Percentiles rank a stretch among this genome's conserved stretches.
These are phyloP conservation scores for Philhelius pedissequus DNA, from an alignment of 2,888 invertebrate species.

Conservation along the genomic window DNA sequence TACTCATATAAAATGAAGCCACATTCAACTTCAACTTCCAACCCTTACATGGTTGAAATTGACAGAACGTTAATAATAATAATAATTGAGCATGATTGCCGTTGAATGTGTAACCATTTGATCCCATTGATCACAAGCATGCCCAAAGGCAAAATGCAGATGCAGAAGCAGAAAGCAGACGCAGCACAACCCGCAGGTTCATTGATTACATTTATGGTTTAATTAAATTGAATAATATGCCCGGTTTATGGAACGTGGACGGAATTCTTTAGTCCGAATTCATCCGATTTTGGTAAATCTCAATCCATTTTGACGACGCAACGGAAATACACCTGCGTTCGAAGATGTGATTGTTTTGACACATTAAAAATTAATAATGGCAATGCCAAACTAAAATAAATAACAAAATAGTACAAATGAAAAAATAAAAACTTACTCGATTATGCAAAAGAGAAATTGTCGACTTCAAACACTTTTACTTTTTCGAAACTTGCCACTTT, in stretches of 20 bases:
- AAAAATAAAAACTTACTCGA: background rate
- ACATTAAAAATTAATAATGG: background rate
- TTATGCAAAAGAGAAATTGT: conserved; percentile 48
- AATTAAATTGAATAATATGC: conserved; percentile 58
- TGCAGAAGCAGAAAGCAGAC: background rate
- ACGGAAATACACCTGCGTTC: conserved; percentile 41
- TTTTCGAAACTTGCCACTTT: conserved; percentile 2
- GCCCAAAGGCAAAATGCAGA: too few species aligned
- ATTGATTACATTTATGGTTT: conserved; percentile 59
- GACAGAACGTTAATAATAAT: conserved; percentile 34
- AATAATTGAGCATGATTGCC: conserved; percentile 49
- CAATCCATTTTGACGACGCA: background rate
- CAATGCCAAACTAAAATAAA: background rate
- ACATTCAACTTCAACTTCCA: background rate
- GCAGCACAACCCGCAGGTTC: conserved; percentile 19
- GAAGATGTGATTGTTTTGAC: conserved; percentile 18
- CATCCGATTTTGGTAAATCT: conserved; percentile 7
- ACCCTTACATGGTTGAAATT: background rate
- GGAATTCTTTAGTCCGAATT: conserved; percentile 23
- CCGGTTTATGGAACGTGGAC: conserved; percentile 28
- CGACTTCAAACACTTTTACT: conserved; percentile 39
- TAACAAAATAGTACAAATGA: background rate
- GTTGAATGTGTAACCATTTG: conserved; percentile 50
- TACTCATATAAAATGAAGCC: background rate
- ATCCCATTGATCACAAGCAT: conserved; percentile 56